Base-by-base conservation (phyloP, 2,888 invertebrate genomes). In the Nemurella pictetii region DNA sequence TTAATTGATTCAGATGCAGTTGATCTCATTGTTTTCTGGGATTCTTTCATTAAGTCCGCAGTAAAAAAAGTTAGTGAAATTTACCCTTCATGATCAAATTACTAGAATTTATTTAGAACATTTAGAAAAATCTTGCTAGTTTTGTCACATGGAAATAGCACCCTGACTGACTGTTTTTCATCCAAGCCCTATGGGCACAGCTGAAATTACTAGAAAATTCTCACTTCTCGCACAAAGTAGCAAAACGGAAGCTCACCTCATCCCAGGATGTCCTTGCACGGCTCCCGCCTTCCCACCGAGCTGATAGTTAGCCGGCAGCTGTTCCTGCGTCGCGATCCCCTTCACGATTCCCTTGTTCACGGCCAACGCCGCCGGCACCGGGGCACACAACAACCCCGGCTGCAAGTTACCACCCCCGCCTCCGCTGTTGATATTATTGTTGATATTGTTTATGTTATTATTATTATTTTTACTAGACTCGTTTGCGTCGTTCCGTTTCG, bases 261-360 rank as follows among this genome's bases (percentile, higher is more conserved):
- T 55, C 15, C 78, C 84, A 3, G 84, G 75, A 83, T 83, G 84
- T 29, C 83, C 83, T 28, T 77, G 26, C 32, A 77, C 80, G n/a
- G 82, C 28, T 30, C 83, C n/a, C 29, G 81, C 29, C 73, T 82
- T 82, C 9, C 15, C 55, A 26, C 82, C 82, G 9, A 25, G 82
- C 55, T 82, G 82, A 72, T 82, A 82, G 27, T 82, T 82, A 1
- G 83, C 36, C 77, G 85, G 86, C n/a, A 83, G 85, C 73, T 83
- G 85, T 55, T 86, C 87, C 80, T 87, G 87, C 80, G 87, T 87
- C 3, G 87, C 86, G 35, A 87, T 27, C 86, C 86, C 83, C 27
- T 82, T 94, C 27, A 94, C 94, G 87, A 94, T 91, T 89, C 94
- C 94, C 89, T 94, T 94, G 88, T 93, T 94, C 83, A 93, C 92